phyloP scores from a whole-genome alignment of 2,797 vertebrate genomes.

The Scolopax rusticola region DNA sequence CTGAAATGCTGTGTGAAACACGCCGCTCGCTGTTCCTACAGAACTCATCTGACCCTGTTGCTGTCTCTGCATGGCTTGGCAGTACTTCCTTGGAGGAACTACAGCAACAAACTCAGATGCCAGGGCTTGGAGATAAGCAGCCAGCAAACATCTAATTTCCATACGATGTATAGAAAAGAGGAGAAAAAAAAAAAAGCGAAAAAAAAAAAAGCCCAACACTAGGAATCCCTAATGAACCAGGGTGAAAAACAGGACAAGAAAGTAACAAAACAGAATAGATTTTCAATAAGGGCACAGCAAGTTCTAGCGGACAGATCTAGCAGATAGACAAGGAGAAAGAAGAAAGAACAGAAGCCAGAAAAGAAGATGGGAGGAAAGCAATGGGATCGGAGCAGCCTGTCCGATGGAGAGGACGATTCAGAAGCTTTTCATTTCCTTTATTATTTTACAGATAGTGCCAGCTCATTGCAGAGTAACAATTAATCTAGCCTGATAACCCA shows the following conservation, averaged over 20 bases:
- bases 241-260: conserved; percentile 38
- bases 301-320: conserved; percentile 18
- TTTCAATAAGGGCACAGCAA: conserved; percentile 53
- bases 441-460: conserved; percentile 29
- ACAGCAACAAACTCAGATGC: conserved; percentile 65
- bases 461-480: conserved; percentile 24
- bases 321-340: background rate
- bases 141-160: conserved; percentile 43
- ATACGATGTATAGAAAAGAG: conserved; percentile 37
- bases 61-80: conserved; percentile 13
- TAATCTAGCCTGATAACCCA: background rate
- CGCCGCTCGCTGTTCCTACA: background rate
- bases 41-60: conserved; percentile 32
- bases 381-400: background rate
- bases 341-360: background rate
- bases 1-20: background rate
- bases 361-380: conserved; percentile 11
- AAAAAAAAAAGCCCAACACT: background rate
- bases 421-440: conserved; percentile 40
- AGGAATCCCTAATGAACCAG: conserved; percentile 49
- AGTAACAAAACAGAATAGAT: conserved; percentile 42
- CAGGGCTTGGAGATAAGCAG: conserved; percentile 58
- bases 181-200: background rate
- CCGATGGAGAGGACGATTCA: background rate
- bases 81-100: conserved; percentile 49